Percentiles rank a stretch among this genome's conserved stretches.
Evolutionary conservation across 2,797 vertebrate genomes (phyloP).

Genomic region (Hypotaenidia okinawae): DNA sequence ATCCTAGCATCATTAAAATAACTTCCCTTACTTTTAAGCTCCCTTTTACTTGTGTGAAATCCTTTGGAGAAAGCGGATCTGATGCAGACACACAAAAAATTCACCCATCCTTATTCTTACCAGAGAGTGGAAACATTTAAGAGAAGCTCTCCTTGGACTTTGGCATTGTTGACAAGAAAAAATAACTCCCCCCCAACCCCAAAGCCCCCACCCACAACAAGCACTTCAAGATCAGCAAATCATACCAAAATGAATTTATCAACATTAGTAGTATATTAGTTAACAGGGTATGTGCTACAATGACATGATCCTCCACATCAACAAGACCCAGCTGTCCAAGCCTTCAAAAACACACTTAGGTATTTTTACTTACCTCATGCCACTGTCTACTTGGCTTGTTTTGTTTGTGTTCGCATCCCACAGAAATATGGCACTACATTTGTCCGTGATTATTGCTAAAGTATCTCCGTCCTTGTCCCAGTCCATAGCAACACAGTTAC

Average conservation of each 20-base stretch:
- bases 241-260: background rate
- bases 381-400: slow-evolving; percentile 91
- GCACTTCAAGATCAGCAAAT: background rate
- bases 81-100: background rate
- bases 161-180: background rate
- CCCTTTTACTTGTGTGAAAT: background rate
- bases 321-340: background rate
- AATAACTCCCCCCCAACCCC: background rate
- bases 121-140: background rate
- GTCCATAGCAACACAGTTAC: slow-evolving; percentile 89
- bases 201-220: background rate
- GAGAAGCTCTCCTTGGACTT: background rate
- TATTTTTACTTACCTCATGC: slow-evolving; percentile 87
- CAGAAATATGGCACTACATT: slow-evolving; percentile 88
- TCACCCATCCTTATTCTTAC: background rate
- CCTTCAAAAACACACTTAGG: background rate
- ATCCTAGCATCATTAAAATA: background rate
- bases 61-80: background rate
- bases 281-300: background rate
- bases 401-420: slow-evolving; percentile 96
- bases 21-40: background rate
- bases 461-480: slow-evolving; percentile 98
- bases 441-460: slow-evolving; percentile 92
- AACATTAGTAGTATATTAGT: background rate
- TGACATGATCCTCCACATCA: background rate